Conservation (phyloP, 2,797 vertebrate species). For the Synaphobranchus kaupii region DNA sequence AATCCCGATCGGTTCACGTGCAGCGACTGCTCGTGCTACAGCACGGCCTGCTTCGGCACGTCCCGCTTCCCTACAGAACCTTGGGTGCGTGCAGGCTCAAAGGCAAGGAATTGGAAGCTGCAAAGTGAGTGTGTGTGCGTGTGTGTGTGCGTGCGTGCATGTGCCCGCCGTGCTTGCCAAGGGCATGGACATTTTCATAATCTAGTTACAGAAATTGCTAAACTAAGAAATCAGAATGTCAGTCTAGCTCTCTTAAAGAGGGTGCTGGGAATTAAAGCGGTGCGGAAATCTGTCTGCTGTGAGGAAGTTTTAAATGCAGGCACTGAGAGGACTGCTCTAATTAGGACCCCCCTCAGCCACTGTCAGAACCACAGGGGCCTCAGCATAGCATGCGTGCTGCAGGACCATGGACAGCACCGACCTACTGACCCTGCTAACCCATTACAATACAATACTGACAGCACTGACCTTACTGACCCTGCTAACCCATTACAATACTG, state of each 20-base stretch:
- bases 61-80: constrained; percentile 18
- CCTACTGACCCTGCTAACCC: background rate
- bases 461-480: too few relatives aligned
- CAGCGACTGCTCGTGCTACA: constrained; percentile 17
- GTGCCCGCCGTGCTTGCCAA: background rate
- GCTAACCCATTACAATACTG: too few relatives aligned
- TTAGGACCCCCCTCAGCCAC: background rate
- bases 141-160: background rate
- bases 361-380: background rate
- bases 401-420: background rate
- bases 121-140: constrained; percentile 8
- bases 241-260: background rate
- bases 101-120: constrained; percentile 24
- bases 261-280: background rate
- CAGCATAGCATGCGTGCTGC: background rate
- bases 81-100: constrained; percentile 16
- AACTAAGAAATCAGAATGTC: background rate
- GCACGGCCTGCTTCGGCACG: background rate
- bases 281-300: background rate
- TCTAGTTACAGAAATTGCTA: background rate
- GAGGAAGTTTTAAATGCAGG: background rate
- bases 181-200: background rate
- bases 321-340: background rate
- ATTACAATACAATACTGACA: background rate
- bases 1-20: constrained; percentile 35